Conservation (phyloP, 2,888 invertebrate species). For the Pachliopta kotzebuea region DNA sequence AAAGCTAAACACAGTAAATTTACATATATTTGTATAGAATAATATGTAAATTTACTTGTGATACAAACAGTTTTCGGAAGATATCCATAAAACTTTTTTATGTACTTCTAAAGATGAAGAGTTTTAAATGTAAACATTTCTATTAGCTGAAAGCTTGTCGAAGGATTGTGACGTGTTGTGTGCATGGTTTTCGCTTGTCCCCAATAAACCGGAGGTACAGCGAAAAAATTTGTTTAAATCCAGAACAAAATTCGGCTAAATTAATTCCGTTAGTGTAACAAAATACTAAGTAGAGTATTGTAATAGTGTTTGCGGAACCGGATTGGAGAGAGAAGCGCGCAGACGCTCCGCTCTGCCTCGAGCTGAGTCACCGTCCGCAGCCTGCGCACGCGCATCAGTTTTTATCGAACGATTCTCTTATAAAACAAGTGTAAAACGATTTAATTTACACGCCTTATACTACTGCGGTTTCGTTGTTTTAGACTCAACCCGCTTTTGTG, state of each 20-base stretch:
- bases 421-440: slow-evolving; percentile 9
- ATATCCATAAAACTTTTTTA: no score
- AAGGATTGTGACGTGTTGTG: no score
- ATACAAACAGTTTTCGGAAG: no score
- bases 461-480: neutral
- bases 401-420: slow-evolving; percentile 15
- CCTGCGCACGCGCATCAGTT: slow-evolving; percentile 19
- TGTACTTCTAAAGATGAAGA: no score
- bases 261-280: slow-evolving; percentile 30
- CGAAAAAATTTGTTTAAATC: neutral
- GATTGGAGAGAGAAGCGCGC: slow-evolving; percentile 57
- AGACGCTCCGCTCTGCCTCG: slow-evolving; percentile 44
- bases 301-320: slow-evolving; percentile 52
- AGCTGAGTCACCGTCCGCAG: slow-evolving; percentile 49
- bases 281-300: slow-evolving; percentile 32
- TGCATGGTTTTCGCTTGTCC: no score
- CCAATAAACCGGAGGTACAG: neutral
- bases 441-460: slow-evolving; percentile 8
- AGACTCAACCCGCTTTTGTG: neutral
- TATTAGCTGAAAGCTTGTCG: no score
- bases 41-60: no score
- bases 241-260: slow-evolving; percentile 1
- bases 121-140: no score
- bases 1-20: no score
- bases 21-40: no score